Conservation (phyloP, 2,888 invertebrate species). For the Ichneumon xanthorius region DNA sequence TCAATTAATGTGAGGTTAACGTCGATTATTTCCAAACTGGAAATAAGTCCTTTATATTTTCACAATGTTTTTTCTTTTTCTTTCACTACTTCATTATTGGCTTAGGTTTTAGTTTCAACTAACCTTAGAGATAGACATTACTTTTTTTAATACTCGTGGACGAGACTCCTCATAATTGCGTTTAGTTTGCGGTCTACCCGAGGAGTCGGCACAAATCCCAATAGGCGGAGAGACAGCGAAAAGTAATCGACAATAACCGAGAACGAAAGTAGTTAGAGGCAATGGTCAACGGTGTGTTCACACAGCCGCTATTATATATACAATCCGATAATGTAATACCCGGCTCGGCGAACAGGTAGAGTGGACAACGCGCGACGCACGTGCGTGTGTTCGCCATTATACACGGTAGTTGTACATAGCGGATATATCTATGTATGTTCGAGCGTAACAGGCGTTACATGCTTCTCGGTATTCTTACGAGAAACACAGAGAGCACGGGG, state of each 20-base stretch:
- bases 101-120: neutral
- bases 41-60: too few species aligned
- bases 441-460: constrained; percentile 10
- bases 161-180: neutral
- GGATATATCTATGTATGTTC: neutral
- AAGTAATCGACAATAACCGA: constrained; percentile 29
- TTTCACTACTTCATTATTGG: neutral
- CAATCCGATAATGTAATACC: constrained; percentile 13
- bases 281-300: neutral
- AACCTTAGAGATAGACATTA: neutral
- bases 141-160: neutral
- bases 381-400: constrained; percentile 18
- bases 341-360: constrained; percentile 21
- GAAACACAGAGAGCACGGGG: neutral
- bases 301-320: constrained; percentile 6
- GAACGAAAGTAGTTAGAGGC: constrained; percentile 30
- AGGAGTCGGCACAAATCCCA: neutral
- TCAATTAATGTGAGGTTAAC: too few species aligned
- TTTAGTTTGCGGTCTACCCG: neutral
- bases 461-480: constrained; percentile 25
- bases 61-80: too few species aligned
- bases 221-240: neutral
- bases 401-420: neutral
- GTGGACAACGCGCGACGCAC: constrained; percentile 35
- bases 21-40: too few species aligned